These are phyloP conservation scores for Steromphala cineraria DNA, from an alignment of 2,888 invertebrate genomes.

Conservation along the genomic window DNA sequence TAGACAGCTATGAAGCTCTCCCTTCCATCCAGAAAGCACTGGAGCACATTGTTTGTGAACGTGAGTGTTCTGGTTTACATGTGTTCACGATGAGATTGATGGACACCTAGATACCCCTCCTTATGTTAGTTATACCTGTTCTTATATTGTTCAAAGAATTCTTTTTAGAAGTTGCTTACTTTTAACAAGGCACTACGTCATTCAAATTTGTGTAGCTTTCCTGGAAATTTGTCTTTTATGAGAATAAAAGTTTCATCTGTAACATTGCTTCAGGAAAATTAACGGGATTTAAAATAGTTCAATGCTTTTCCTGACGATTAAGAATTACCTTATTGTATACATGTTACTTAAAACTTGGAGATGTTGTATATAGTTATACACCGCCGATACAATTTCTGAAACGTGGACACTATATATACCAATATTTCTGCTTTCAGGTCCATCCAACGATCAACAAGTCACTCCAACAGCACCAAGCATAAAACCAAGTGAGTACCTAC, in stretches of 20 bases:
- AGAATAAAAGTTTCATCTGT: too few relatives aligned
- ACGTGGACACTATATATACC: background rate
- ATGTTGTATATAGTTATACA: background rate
- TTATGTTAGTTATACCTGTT: background rate
- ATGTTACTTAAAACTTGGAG: too few relatives aligned
- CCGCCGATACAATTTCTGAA: background rate
- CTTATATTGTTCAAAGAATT: too few relatives aligned
- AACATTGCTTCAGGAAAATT: too few relatives aligned
- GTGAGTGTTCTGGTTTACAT: constrained; percentile 45
- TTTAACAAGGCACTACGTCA: too few relatives aligned
- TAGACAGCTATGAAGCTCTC: constrained; percentile 53
- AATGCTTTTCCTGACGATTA: too few relatives aligned
- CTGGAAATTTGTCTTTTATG: too few relatives aligned
- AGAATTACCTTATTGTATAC: background rate
- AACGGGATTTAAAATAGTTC: too few relatives aligned
- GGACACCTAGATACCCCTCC: background rate
- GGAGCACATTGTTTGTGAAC: constrained; percentile 50
- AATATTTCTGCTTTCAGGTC: background rate
- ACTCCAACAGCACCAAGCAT: background rate
- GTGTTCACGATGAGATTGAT: too few relatives aligned
- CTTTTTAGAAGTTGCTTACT: too few relatives aligned
- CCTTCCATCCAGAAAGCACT: constrained; percentile 47
- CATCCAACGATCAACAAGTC: background rate
- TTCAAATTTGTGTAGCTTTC: too few relatives aligned
- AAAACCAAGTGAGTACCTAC: too few relatives aligned